Base-by-base conservation (phyloP, 1,140 invertebrate genomes). In the Drosophila sucinea region DNA sequence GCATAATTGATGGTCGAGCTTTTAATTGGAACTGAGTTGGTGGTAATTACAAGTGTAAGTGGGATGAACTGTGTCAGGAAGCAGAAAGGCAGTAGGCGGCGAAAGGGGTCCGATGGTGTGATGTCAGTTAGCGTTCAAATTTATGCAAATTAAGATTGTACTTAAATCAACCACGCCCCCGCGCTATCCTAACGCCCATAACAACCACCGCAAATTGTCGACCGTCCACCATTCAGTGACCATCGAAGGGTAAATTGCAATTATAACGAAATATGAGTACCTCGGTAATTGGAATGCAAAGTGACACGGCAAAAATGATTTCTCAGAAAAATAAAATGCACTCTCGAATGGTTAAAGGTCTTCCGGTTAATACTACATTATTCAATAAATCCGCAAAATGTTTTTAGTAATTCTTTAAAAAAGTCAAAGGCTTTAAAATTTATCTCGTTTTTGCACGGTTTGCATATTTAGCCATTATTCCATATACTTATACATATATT, bases 11-110 rank as follows among this genome's bases (percentile, higher is more conserved):
- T 73, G 69, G 78, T 57, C 56, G 82, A 77, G 81, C 71, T 82
- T 72, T 81, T 85, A 85, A 85, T 81, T 86, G 81, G 73, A 86
- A 72, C 83, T 67, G 55, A 75, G 62, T 78, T 69, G 66, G 66
- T 38, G 77, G 81, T 65, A 76, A 75, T 75, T 64, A 76, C 60
- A 62, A 70, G 63, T 66, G 58, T 76, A 76, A 70, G 67, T 63
- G 58, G 51, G 6, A 17, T 17, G 17, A 17, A 17, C 17, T 17
- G 17, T 25, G 44, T 23, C n/a, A 4, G 29, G 33, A 35, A 30
- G 32, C 17, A 3, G 8, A 2, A 17, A 17, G 17, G 17, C 17
- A 17, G 17, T 17, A 17, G 17, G 17, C 17, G 17, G 17, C 17
- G 17, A 17, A 17, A 17, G 17, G 17, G 17, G 30, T 47, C n/a